A percentile compares a stretch with the other conserved stretches of the same genome.
phyloP scores from a whole-genome alignment of 1,140 invertebrate species.

The Rhopalosiphum maidis region DNA sequence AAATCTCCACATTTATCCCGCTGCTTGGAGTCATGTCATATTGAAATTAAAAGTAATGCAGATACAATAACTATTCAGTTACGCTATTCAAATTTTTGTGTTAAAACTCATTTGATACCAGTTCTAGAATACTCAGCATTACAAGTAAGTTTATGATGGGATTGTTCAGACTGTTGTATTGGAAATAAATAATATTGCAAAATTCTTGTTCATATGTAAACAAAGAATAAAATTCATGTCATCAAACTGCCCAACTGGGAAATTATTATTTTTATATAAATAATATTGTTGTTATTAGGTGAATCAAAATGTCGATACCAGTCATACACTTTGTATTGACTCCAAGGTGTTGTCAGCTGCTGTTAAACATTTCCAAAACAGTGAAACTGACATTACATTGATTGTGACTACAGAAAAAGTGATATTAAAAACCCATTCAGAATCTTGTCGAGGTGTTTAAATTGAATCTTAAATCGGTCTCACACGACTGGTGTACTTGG shows the following conservation, averaged over 20 bases:
- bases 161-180: neutral
- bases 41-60: slow-evolving; percentile 50
- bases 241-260: neutral
- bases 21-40: slow-evolving; percentile 50
- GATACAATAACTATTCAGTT: slow-evolving; percentile 47
- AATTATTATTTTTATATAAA: neutral
- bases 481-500: neutral
- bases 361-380: slow-evolving; percentile 50
- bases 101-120: slow-evolving; percentile 52
- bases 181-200: neutral
- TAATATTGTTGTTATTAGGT: neutral
- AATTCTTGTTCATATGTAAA: neutral
- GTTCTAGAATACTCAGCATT: slow-evolving; percentile 49
- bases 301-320: slow-evolving; percentile 47
- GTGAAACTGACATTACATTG: slow-evolving; percentile 43
- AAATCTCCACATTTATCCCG: slow-evolving; percentile 52
- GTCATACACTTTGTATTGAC: slow-evolving; percentile 20
- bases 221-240: neutral
- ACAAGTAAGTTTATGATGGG: neutral
- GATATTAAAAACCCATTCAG: slow-evolving; percentile 24
- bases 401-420: slow-evolving; percentile 37
- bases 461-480: neutral
- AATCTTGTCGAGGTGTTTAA: slow-evolving; percentile 49
- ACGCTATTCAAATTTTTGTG: slow-evolving; percentile 54
- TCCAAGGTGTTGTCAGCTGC: slow-evolving; percentile 51